phyloP scores from a whole-genome alignment of 2,113 vertebrate genomes.

The Alexandromys fortis region DNA sequence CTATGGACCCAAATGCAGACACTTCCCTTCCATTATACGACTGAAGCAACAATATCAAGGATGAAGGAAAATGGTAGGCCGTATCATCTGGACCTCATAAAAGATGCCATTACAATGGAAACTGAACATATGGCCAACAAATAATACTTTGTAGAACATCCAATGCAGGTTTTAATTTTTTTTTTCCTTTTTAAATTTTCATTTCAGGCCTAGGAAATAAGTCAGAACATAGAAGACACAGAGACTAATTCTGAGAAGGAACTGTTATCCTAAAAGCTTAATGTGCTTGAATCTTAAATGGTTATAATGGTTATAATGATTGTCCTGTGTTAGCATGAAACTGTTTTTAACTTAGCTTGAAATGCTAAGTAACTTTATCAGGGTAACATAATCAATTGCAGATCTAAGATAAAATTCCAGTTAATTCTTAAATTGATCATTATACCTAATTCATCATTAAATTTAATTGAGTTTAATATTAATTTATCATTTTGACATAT shows the following conservation, averaged over 20 bases:
- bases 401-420: background rate
- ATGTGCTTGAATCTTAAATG: background rate
- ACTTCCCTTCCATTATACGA: background rate
- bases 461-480: constrained; percentile 12
- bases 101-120: background rate
- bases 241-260: background rate
- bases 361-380: constrained; percentile 43
- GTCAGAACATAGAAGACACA: background rate
- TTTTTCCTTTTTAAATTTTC: background rate
- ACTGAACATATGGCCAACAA: background rate
- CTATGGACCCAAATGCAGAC: constrained; percentile 5
- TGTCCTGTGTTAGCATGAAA: background rate
- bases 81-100: constrained; percentile 26
- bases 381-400: background rate
- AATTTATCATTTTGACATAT: constrained; percentile 26
- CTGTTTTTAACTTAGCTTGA: constrained; percentile 23
- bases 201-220: background rate
- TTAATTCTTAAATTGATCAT: background rate
- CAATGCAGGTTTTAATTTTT: background rate
- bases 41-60: background rate
- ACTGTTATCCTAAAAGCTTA: background rate
- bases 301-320: background rate
- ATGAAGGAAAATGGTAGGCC: background rate
- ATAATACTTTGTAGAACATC: background rate
- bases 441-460: background rate